Evolutionary conservation across 2,113 vertebrate species (phyloP).

Genomic region (Mobula birostris): DNA sequence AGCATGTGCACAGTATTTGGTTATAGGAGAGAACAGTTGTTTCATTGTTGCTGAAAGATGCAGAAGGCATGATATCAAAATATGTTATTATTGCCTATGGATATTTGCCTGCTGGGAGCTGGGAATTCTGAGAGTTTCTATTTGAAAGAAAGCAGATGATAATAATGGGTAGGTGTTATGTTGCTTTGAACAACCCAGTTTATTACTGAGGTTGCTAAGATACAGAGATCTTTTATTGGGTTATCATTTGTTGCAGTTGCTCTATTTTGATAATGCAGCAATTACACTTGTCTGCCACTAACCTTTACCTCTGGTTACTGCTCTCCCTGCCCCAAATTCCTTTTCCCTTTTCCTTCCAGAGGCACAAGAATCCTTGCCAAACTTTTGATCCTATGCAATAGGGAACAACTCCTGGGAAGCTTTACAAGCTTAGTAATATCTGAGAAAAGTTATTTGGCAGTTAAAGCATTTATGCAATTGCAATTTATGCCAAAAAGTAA

Average conservation of each 20-base stretch:
- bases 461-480: not conserved
- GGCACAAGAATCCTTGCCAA: not conserved
- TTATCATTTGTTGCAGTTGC: constrained; percentile 46
- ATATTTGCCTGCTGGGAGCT: not conserved
- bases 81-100: not conserved
- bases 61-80: not conserved
- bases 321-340: not conserved
- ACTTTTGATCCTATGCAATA: not conserved
- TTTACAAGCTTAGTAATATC: not conserved
- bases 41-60: not conserved
- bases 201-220: constrained; percentile 72
- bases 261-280: constrained; percentile 12
- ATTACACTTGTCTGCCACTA: not conserved
- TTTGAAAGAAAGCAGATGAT: constrained; percentile 34
- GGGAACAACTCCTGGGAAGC: not conserved
- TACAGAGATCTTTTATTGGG: constrained; percentile 66
- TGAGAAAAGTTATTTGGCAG: not conserved
- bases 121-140: constrained; percentile 12
- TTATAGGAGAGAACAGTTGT: not conserved
- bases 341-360: not conserved
- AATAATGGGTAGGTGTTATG: constrained; percentile 37
- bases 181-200: constrained; percentile 36
- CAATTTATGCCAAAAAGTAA: not conserved
- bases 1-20: not conserved
- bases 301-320: not conserved